Evolutionary conservation across 2,113 vertebrate species (phyloP).

Genomic region (Sphaerodactylus townsendi): DNA sequence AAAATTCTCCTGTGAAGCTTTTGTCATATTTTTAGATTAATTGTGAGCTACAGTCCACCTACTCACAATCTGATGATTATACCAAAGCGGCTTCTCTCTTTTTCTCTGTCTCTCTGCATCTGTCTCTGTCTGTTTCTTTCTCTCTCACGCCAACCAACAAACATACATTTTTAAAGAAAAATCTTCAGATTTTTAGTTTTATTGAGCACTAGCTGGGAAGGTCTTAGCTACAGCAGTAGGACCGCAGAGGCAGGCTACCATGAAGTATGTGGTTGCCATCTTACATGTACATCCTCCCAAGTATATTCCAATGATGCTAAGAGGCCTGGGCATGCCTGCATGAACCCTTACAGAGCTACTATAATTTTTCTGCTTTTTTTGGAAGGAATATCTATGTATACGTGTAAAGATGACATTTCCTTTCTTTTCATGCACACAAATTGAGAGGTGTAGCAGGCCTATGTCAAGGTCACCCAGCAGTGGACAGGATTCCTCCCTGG

Average conservation of each 20-base stretch:
- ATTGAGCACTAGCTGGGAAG: neutral
- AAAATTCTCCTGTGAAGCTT: neutral
- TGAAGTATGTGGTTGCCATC: neutral
- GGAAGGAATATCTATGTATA: too few relatives aligned
- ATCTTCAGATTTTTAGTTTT: neutral
- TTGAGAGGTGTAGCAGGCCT: too few relatives aligned
- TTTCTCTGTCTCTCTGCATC: neutral
- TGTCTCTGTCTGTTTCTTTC: neutral
- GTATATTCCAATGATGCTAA: neutral
- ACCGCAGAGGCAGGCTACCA: neutral
- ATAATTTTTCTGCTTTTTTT: neutral
- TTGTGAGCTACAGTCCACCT: neutral
- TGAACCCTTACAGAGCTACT: too few relatives aligned
- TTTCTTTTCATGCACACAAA: too few relatives aligned
- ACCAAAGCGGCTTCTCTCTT: neutral
- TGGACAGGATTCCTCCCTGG: too few relatives aligned
- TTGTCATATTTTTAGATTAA: conserved; percentile 1
- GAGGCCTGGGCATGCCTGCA: neutral
- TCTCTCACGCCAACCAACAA: neutral
- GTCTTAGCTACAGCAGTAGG: neutral
- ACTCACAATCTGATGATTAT: neutral
- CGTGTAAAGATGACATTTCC: too few relatives aligned
- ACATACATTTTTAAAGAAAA: neutral
- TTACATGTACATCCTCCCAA: neutral
- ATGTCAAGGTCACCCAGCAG: too few relatives aligned